Percentiles rank a stretch among this genome's conserved stretches.
Evolutionary conservation across 2,888 invertebrate genomes (phyloP).

Genomic region (Ecdyonurus torrentis): DNA sequence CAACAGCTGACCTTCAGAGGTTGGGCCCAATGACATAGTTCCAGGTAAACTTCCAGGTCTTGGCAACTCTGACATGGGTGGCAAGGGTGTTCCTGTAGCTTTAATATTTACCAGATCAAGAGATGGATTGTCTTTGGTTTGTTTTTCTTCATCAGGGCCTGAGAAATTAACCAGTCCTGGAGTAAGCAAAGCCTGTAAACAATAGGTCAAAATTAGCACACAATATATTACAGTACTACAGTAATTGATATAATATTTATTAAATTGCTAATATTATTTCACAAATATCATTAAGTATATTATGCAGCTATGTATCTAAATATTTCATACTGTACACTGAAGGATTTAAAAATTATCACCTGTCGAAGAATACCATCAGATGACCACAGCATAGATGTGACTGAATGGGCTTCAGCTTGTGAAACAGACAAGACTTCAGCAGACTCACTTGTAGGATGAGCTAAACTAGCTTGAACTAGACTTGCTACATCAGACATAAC

Average conservation of each 20-base stretch:
- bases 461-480: not conserved
- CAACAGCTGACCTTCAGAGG: not conserved
- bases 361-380: constrained; percentile 8
- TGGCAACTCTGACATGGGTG: not conserved
- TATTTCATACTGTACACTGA: too few relatives aligned
- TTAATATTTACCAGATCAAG: constrained; percentile 6
- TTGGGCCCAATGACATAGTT: not conserved
- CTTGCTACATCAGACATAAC: constrained; percentile 5
- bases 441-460: not conserved
- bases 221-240: too few relatives aligned
- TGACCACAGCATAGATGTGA: constrained; percentile 7
- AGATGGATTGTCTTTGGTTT: not conserved
- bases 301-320: too few relatives aligned
- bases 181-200: constrained; percentile 7
- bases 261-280: too few relatives aligned
- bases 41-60: not conserved
- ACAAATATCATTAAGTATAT: too few relatives aligned
- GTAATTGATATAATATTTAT: too few relatives aligned
- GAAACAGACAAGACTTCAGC: not conserved
- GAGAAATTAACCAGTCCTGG: constrained; percentile 5
- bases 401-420: constrained; percentile 6
- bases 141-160: constrained; percentile 7
- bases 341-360: too few relatives aligned
- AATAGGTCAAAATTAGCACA: too few relatives aligned
- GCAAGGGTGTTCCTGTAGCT: not conserved